These are phyloP conservation scores for Leptinotarsa undecemlineata DNA, from an alignment of 1,140 invertebrate genomes.

Conservation along the genomic window DNA sequence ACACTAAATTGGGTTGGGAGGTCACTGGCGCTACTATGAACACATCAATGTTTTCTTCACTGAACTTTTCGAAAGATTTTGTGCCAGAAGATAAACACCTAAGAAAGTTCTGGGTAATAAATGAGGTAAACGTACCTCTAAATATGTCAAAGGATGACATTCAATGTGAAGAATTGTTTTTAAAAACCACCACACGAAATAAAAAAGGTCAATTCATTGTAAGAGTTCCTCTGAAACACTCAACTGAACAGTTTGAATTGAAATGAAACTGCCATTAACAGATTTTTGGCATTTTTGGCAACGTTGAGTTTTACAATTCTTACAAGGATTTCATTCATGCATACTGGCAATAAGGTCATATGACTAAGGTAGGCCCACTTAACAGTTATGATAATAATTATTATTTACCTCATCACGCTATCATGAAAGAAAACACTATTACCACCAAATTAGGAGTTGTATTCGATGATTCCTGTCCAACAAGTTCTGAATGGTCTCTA, in stretches of 20 bases:
- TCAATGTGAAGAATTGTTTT: slow-evolving; percentile 44
- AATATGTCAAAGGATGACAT: slow-evolving; percentile 40
- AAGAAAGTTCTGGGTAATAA: slow-evolving; percentile 46
- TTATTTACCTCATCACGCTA: slow-evolving; percentile 56
- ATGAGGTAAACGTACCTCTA: slow-evolving; percentile 36
- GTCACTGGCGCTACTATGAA: too few relatives aligned
- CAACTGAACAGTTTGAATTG: slow-evolving; percentile 35
- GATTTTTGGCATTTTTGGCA: slow-evolving; percentile 30
- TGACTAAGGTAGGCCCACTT: slow-evolving; percentile 24
- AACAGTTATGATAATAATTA: slow-evolving; percentile 24
- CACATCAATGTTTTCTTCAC: not conserved
- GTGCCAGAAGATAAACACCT: slow-evolving; percentile 29
- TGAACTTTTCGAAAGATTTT: not conserved
- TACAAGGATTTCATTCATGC: slow-evolving; percentile 49
- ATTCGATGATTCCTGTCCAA: slow-evolving; percentile 51
- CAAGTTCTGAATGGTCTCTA: slow-evolving; percentile 40
- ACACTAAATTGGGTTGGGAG: too few relatives aligned
- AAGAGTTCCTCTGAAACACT: slow-evolving; percentile 39
- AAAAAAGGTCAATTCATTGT: slow-evolving; percentile 42
- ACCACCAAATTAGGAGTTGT: slow-evolving; percentile 53
- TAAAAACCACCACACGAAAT: slow-evolving; percentile 36
- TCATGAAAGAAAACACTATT: slow-evolving; percentile 45
- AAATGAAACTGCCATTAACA: slow-evolving; percentile 18
- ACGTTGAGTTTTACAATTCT: slow-evolving; percentile 13
- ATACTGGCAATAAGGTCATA: slow-evolving; percentile 46